Conservation (phyloP, 2,113 vertebrate species). For the Daphoenositta chrysoptera region DNA sequence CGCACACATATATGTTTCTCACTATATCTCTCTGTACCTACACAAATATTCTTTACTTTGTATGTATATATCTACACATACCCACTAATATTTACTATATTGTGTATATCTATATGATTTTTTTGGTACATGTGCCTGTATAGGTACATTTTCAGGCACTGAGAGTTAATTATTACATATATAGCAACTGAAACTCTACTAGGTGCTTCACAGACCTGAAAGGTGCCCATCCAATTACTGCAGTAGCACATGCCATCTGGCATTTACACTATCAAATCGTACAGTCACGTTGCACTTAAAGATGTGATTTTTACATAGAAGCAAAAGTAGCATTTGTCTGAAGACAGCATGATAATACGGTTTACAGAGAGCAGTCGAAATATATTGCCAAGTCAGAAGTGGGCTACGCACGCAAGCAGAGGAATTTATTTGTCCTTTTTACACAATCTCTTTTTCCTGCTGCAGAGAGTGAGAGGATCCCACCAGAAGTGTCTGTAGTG, state of each 20-base stretch:
- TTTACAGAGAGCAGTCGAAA: background rate
- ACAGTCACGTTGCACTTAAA: background rate
- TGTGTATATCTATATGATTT: background rate
- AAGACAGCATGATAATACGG: background rate
- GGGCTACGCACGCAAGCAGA: background rate
- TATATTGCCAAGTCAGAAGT: background rate
- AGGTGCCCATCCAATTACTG: background rate
- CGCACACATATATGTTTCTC: conserved; percentile 56
- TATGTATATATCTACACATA: background rate
- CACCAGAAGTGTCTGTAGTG: background rate
- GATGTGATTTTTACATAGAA: background rate
- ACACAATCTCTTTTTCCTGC: background rate
- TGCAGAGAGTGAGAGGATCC: background rate
- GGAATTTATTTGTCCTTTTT: conserved; percentile 15
- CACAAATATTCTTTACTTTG: background rate
- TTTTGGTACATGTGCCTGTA: background rate
- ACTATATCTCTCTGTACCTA: conserved; percentile 2
- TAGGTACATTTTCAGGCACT: background rate
- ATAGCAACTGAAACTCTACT: background rate
- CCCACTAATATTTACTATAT: background rate
- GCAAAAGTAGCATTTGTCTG: background rate
- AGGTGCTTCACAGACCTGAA: background rate
- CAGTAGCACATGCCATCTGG: background rate
- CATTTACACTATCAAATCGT: background rate
- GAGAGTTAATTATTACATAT: background rate